Evolutionary conservation across 2,888 invertebrate genomes (phyloP).

Genomic region (Sphaeridia pumilis): DNA sequence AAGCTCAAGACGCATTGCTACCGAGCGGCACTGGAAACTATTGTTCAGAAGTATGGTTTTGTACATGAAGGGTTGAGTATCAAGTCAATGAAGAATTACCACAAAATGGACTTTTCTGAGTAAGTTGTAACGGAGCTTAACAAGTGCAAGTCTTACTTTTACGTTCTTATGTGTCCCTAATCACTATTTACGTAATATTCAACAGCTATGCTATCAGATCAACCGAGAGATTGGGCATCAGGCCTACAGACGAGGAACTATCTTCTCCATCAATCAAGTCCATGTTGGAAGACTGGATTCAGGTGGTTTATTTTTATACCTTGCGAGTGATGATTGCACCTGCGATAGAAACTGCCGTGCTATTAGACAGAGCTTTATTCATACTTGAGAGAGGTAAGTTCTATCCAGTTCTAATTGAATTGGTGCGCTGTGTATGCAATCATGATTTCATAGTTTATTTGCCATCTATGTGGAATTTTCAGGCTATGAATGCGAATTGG

Average conservation of each 20-base stretch:
- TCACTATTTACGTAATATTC: background rate
- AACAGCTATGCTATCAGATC: constrained; percentile 57
- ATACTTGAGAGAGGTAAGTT: constrained; percentile 53
- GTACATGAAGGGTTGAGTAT: constrained; percentile 50
- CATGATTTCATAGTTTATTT: too few relatives aligned
- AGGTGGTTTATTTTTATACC: constrained; percentile 65
- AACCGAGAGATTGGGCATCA: constrained; percentile 44
- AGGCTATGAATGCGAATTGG: constrained; percentile 2
- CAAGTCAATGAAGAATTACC: constrained; percentile 59
- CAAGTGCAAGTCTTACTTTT: too few relatives aligned
- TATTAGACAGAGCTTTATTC: constrained; percentile 67
- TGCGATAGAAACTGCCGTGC: constrained; percentile 64
- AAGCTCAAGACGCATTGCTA: constrained; percentile 64
- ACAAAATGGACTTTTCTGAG: constrained; percentile 56
- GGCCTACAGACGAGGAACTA: constrained; percentile 39
- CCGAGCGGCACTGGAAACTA: constrained; percentile 69
- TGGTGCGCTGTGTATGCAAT: too few relatives aligned
- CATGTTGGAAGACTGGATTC: constrained; percentile 54
- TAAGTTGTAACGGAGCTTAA: constrained; percentile 42
- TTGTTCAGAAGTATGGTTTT: constrained; percentile 52
- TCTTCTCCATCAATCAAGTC: constrained; percentile 41
- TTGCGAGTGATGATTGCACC: constrained; percentile 71
- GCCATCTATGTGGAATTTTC: too few relatives aligned
- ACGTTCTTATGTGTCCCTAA: too few relatives aligned
- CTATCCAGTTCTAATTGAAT: too few relatives aligned